Conservation (phyloP, 2,113 vertebrate species). For the Muntiacus muntjak region DNA sequence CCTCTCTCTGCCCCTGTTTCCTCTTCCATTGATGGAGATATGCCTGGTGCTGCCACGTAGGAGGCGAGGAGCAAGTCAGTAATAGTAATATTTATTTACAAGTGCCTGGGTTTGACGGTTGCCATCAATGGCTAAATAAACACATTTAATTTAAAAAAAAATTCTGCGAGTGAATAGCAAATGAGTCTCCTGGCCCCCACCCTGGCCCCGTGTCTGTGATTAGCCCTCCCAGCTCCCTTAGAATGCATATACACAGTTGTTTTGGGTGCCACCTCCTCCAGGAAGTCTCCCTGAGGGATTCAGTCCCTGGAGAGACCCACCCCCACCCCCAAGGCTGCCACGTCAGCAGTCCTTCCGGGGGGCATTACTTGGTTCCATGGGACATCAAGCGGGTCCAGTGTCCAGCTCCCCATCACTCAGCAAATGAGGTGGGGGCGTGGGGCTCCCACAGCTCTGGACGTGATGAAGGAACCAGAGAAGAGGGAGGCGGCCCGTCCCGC, state of each 20-base stretch:
- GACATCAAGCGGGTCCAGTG: accelerated
- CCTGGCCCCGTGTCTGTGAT: not conserved
- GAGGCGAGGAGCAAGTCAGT: not conserved
- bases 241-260: too few relatives aligned
- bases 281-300: not conserved
- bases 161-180: accelerated
- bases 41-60: accelerated
- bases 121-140: not conserved
- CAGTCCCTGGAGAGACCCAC: not conserved
- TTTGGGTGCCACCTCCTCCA: not conserved
- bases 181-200: accelerated
- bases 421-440: too few relatives aligned
- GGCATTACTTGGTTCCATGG: not conserved
- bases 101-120: not conserved
- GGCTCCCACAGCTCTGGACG: not conserved
- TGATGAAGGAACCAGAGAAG: too few relatives aligned
- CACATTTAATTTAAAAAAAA: not conserved
- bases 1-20: not conserved
- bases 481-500: accelerated
- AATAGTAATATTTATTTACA: accelerated
- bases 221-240: too few relatives aligned
- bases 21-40: accelerated
- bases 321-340: accelerated
- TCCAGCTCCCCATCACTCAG: not conserved
- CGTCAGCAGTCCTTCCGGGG: accelerated